These are phyloP conservation scores for Sceloporus undulatus DNA, from an alignment of 2,113 vertebrate genomes.

Conservation along the genomic window DNA sequence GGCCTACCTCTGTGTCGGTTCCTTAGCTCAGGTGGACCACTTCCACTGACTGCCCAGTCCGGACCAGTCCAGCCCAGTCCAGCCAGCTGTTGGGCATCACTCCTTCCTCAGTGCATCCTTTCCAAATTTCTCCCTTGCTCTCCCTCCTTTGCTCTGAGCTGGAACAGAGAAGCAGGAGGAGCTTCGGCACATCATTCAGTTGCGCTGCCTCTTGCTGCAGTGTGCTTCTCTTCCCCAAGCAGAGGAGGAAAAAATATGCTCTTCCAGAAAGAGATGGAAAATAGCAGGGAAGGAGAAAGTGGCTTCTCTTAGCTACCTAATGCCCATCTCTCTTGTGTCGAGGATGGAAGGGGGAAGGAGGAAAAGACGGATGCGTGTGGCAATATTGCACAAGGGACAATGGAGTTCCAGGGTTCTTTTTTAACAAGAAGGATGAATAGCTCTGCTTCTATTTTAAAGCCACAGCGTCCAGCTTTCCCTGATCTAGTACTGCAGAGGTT, in stretches of 20 bases:
- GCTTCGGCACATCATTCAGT: slow-evolving; percentile 17
- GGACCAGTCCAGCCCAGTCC: too few relatives aligned
- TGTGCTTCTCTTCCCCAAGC: background rate
- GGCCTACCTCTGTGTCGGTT: too few relatives aligned
- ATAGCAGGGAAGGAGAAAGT: background rate
- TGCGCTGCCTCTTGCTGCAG: slow-evolving; percentile 44
- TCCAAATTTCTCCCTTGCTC: background rate
- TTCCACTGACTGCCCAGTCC: background rate
- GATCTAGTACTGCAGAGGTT: too few relatives aligned
- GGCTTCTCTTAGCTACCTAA: slow-evolving; percentile 58
- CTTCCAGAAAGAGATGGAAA: slow-evolving; percentile 54
- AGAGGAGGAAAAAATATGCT: slow-evolving; percentile 23
- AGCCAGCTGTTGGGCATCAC: background rate
- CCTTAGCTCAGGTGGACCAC: too few relatives aligned
- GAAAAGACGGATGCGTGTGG: too few relatives aligned
- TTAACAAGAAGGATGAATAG: too few relatives aligned
- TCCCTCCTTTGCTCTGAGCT: background rate
- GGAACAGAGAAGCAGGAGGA: slow-evolving; percentile 44
- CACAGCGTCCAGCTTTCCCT: too few relatives aligned
- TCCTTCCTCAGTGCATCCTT: slow-evolving; percentile 5
- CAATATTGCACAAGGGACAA: too few relatives aligned
- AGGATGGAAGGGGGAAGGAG: too few relatives aligned
- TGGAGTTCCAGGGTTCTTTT: too few relatives aligned
- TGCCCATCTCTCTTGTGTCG: slow-evolving; percentile 28
- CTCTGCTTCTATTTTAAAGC: too few relatives aligned